Base-by-base conservation (phyloP, 1,140 invertebrate species). In the Hyposmocoma kahamanoa region DNA sequence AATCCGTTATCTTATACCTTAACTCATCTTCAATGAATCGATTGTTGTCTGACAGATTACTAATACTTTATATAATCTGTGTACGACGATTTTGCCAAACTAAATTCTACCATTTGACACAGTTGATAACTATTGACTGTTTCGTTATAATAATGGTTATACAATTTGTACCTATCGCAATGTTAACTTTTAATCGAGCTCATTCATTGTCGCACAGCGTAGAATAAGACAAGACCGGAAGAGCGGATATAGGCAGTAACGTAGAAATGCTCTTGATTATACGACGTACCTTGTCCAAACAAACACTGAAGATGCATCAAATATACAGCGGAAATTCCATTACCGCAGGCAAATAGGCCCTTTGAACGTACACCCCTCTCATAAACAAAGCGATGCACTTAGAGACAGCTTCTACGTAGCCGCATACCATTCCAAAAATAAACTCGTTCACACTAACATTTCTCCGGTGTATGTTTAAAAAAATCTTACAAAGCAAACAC, bases 381-480 rank as follows among this genome's bases (percentile, higher is more conserved):
- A 75, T 80, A 82, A 76, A 83, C 74, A 80, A 72, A 70, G 64
- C 61, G 58, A 59, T 66, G 67, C 73, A 79, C 72, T 81, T 74
- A 72, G 62, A 69, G 44, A 67, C 63, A 69, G 57, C 71, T 68
- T 69, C 62, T 59, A 53, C 56, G 58, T 69, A 64, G 54, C 28
- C 51, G 65, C 66, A 69, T 68, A 70, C 61, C 69, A 55, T 53
- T 70, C 72, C 62, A 44, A 70, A 83, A 83, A 83, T 83, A 83
- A 68, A 43, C 57, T 53, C 62, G 59, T 53, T 22, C 42, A 28
- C 53, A 26, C 47, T 45, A 39, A 43, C 47, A 38, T 56, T 60
- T 48, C 34, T 17, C 10, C 47, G 52, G 28, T 20, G 17, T 42
- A 20, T 47, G 41, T 53, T 59, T 47, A 41, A 56, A n/a, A 59